Evolutionary conservation across 2,113 vertebrate species (phyloP).

Genomic region (Rhodinocichla rosea): DNA sequence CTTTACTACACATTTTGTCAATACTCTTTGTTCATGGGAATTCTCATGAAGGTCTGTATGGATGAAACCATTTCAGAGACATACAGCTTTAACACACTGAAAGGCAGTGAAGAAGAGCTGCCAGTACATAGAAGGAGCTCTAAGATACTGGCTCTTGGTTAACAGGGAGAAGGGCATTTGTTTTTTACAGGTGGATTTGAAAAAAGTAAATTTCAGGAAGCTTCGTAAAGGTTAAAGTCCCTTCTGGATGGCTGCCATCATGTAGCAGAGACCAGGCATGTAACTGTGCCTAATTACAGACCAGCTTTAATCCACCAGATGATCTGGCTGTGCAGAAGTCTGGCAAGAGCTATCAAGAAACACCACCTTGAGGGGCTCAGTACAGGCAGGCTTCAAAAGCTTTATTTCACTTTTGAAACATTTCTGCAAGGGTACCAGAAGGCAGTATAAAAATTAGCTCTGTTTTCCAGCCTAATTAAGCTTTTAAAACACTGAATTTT

Average conservation of each 20-base stretch:
- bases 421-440: not conserved
- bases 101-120: not conserved
- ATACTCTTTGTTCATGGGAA: not conserved
- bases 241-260: not conserved
- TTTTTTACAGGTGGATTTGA: not conserved
- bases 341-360: not conserved
- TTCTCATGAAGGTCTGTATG: not conserved
- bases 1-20: not conserved
- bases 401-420: not conserved
- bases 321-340: slow-evolving; percentile 1
- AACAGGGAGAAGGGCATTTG: not conserved
- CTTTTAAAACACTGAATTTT: not conserved
- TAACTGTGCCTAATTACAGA: not conserved
- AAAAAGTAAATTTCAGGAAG: not conserved
- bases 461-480: not conserved
- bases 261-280: not conserved
- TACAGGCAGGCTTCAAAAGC: not conserved
- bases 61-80: not conserved
- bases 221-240: not conserved
- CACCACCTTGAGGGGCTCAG: not conserved
- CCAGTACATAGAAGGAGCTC: fast-evolving
- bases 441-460: not conserved
- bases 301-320: not conserved
- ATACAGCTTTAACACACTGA: not conserved
- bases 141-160: not conserved